phyloP scores from a whole-genome alignment of 2,113 vertebrate species.

The Glaucomys volans region DNA sequence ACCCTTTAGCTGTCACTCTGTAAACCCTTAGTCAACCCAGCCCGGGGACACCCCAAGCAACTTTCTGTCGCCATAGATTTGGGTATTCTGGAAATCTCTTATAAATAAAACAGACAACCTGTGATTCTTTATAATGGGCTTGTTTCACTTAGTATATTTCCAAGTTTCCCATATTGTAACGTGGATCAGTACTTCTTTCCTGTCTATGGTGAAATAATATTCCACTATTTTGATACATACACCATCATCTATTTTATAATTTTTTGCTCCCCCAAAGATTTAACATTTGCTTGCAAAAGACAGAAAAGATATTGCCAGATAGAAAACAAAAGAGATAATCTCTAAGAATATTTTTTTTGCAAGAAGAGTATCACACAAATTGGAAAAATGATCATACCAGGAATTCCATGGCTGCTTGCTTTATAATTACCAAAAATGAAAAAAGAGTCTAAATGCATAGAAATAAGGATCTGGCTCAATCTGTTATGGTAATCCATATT shows the following conservation, averaged over 20 bases:
- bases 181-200: rapidly evolving
- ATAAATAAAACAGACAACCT: rapidly evolving
- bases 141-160: neutral
- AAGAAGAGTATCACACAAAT: neutral
- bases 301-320: neutral
- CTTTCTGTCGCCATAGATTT: neutral
- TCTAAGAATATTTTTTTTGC: constrained; percentile 31
- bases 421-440: constrained; percentile 41
- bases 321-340: neutral
- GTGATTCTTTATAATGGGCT: rapidly evolving
- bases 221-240: neutral
- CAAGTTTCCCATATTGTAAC: neutral
- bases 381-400: neutral
- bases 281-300: neutral
- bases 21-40: neutral
- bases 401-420: constrained; percentile 32
- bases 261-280: neutral
- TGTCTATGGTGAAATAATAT: neutral
- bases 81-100: too few relatives aligned
- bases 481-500: neutral
- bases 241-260: neutral
- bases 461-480: constrained; percentile 41
- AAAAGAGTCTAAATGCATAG: constrained; percentile 17
- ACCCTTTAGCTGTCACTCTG: neutral
- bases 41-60: neutral